Evolutionary conservation across 2,113 vertebrate species (phyloP), one percentile per base, ranked within the genome.

Genomic region (Rhynchopsitta pachyrhyncha): DNA sequence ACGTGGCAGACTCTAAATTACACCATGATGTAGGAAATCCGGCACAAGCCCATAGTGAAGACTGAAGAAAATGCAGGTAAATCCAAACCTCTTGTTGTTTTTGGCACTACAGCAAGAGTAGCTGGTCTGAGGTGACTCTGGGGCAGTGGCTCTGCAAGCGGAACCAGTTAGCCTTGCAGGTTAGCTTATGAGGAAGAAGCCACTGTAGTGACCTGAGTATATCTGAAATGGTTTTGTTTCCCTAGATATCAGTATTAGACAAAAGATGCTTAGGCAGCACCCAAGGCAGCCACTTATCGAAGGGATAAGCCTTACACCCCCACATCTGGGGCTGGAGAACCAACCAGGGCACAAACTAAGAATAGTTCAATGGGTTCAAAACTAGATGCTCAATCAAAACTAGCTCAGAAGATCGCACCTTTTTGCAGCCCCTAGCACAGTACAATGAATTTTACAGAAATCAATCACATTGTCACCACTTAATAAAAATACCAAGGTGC

Each of bases 321-420:
- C 11, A 2, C 18, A 7, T 11, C 55, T 0, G 0, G 10, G 17
- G 49, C 59, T 7, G 8, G 2, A 3, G 35, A 19, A 27, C 18
- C 46, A 7, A 7, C 27, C 46, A 11, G 6, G 46, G 42, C 52
- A 22, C 39, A 9, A 47, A 6, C 9, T 7, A 3, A 2, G 9
- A 3, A 1, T 5, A 4, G 29, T 18, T 49, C 41, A 16, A 20
- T 5, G 37, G 29, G 18, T 62, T 67, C 69, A 70, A 49, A 91
- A 15, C 68, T 8, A 7, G 46, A 0, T 1, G 3, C 24, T 44
- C 4, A 1, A 13, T 12, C 35, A 15, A 6, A 79, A n/a, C 4
- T 1, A 33, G 28, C 50, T 59, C 71, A 10, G 60, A 42, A 22
- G 7, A 10, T 23, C 2, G 4, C 49, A 69, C n/a, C 57, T 52